These are phyloP conservation scores for Xestobium rufovillosum DNA, from an alignment of 2,888 invertebrate genomes.

Conservation along the genomic window DNA sequence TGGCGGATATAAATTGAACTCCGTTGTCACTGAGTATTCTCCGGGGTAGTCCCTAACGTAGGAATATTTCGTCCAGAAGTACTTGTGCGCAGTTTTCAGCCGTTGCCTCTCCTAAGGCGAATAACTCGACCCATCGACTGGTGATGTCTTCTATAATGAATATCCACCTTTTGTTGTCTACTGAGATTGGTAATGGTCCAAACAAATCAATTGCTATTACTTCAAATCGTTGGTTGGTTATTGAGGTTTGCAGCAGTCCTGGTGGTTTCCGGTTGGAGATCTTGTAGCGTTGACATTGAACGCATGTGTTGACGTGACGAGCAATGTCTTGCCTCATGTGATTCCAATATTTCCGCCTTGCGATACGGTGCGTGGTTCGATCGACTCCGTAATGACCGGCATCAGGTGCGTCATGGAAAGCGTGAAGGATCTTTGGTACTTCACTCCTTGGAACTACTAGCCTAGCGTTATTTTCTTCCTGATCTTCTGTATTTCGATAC, in stretches of 20 bases:
- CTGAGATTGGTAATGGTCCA: constrained; percentile 20
- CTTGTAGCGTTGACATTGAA: constrained; percentile 20
- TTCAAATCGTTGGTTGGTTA: constrained; percentile 18
- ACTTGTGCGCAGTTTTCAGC: constrained; percentile 3
- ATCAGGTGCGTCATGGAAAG: constrained; percentile 16
- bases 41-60: constrained; percentile 29
- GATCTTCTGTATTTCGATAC: constrained; percentile 10
- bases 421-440: constrained; percentile 11
- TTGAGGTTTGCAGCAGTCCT: constrained; percentile 19
- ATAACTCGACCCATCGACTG: no score
- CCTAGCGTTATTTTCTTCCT: constrained; percentile 10
- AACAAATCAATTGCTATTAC: constrained; percentile 20
- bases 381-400: constrained; percentile 22
- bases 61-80: constrained; percentile 32
- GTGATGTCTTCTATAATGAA: no score
- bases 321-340: constrained; percentile 13
- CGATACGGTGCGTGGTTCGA: constrained; percentile 12
- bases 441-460: constrained; percentile 11
- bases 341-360: constrained; percentile 17
- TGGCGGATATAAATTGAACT: constrained; percentile 21
- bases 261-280: constrained; percentile 15
- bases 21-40: constrained; percentile 23
- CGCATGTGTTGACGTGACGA: constrained; percentile 15
- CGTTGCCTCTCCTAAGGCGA: constrained; percentile 9
- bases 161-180: constrained; percentile 17